Percentiles rank a stretch among this genome's conserved stretches.
These are phyloP conservation scores for Acrossocheilus wenchowensis DNA, from an alignment of 2,797 vertebrate species.

Conservation along the genomic window DNA sequence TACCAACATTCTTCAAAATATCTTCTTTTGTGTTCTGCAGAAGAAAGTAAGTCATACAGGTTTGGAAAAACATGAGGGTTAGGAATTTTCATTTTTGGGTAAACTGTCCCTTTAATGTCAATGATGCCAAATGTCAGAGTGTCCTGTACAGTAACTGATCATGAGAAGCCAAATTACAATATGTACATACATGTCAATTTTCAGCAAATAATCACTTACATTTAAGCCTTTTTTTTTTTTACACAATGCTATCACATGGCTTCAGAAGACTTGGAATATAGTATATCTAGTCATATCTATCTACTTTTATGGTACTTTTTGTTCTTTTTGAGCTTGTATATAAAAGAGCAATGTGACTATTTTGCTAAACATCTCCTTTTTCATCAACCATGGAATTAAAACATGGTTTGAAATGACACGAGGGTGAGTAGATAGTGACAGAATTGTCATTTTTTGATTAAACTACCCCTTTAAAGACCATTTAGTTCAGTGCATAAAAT, in stretches of 20 bases:
- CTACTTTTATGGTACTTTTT: background rate
- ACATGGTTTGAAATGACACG: background rate
- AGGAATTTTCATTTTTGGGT: background rate
- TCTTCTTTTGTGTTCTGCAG: background rate
- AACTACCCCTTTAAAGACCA: background rate
- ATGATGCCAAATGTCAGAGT: background rate
- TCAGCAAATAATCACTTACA: background rate
- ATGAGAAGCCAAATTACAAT: background rate
- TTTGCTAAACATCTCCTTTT: background rate
- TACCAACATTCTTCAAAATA: background rate
- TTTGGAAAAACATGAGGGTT: background rate
- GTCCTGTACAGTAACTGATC: background rate
- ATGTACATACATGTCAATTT: background rate
- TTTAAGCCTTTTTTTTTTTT: background rate
- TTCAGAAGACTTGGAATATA: background rate
- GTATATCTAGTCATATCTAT: background rate
- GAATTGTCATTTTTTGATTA: background rate
- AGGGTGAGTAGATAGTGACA: constrained; percentile 4
- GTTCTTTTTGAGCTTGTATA: background rate
- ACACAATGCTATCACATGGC: no score
- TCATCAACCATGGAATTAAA: background rate
- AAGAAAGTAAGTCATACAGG: background rate
- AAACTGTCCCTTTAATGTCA: background rate
- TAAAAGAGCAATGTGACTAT: background rate
- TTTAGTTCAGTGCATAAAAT: constrained; percentile 38